Conservation (phyloP, 2,888 invertebrate species). For the Synanthedon myopaeformis region DNA sequence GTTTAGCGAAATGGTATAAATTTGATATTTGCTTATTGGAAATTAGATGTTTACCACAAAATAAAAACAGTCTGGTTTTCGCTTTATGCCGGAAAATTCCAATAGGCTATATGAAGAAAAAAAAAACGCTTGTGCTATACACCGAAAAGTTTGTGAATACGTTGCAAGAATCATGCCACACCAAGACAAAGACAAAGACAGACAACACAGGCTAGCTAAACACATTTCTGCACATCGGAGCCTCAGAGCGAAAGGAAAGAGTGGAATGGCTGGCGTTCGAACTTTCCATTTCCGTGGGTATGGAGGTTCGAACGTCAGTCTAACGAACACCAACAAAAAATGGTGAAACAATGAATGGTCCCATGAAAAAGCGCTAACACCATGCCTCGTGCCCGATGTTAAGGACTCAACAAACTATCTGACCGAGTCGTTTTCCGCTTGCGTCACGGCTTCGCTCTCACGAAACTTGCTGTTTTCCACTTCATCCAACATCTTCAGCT, state of each 20-base stretch:
- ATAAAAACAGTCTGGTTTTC: no score
- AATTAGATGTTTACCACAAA: no score
- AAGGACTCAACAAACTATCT: conserved; percentile 17
- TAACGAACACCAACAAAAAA: conserved; percentile 12
- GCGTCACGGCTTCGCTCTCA: conserved; percentile 42
- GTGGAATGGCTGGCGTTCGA: conserved; percentile 11
- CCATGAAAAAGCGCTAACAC: conserved; percentile 14
- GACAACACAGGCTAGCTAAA: conserved; percentile 15
- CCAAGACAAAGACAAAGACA: conserved; percentile 8
- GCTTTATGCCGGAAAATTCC: no score
- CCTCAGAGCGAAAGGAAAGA: conserved; percentile 13
- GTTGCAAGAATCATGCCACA: conserved; percentile 11
- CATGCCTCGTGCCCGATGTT: conserved; percentile 19
- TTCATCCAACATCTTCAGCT: conserved; percentile 45
- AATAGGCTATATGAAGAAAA: no score
- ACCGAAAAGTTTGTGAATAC: background rate
- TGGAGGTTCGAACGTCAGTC: conserved; percentile 10
- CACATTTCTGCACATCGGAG: conserved; percentile 19
- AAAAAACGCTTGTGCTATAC: background rate
- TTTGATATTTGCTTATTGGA: no score
- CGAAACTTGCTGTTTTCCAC: conserved; percentile 44
- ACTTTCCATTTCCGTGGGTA: background rate
- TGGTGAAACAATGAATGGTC: conserved; percentile 10
- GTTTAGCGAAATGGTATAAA: conserved; percentile 9
- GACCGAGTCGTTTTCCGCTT: conserved; percentile 51